phyloP scores from a whole-genome alignment of 2,797 vertebrate genomes.

The Vespertilio murinus region DNA sequence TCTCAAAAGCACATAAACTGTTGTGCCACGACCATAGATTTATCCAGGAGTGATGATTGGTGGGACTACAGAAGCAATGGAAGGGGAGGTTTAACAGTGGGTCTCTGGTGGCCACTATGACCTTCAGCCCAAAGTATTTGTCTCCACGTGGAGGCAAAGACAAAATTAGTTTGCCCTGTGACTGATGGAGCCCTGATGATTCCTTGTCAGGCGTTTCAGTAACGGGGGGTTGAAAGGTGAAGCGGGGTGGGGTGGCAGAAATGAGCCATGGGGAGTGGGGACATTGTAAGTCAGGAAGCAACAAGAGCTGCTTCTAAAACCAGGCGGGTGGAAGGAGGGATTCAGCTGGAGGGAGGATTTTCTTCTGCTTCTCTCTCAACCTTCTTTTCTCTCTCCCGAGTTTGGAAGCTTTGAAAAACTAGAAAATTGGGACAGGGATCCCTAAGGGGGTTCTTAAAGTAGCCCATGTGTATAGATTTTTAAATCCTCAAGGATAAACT shows the following conservation, averaged over 20 bases:
- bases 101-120: not conserved
- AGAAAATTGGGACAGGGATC: not conserved
- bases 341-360: not conserved
- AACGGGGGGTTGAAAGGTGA: not conserved
- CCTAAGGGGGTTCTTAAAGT: not conserved
- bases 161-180: not conserved
- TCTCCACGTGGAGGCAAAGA: not conserved
- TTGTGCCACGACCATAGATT: not conserved
- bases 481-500: not conserved
- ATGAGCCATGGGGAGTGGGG: not conserved
- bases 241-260: not conserved
- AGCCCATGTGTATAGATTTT: not conserved
- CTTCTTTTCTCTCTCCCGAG: not conserved
- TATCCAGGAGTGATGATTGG: not conserved
- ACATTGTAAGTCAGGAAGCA: not conserved
- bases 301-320: not conserved
- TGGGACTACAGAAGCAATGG: not conserved
- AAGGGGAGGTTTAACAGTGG: not conserved
- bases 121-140: not conserved
- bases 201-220: not conserved
- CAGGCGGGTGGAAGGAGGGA: not conserved
- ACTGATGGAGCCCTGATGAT: not conserved
- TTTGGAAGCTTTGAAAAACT: conserved; percentile 5
- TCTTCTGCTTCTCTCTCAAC: not conserved
- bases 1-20: not conserved